phyloP scores from a whole-genome alignment of 2,797 vertebrate genomes.

The Sphaeramia orbicularis region DNA sequence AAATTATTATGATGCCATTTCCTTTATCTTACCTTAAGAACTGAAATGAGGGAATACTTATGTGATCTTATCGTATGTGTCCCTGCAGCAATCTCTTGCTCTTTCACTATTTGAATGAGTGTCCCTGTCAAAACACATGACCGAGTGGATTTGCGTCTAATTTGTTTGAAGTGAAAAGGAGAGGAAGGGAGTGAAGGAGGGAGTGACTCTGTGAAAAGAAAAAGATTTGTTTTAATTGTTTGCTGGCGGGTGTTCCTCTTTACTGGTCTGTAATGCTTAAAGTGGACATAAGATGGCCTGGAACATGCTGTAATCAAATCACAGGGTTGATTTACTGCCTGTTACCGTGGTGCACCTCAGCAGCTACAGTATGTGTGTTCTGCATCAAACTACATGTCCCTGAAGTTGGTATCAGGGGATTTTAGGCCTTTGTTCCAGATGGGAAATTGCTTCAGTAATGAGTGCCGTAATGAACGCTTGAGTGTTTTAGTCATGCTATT shows the following conservation, averaged over 20 bases:
- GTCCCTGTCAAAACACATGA: constrained; percentile 81
- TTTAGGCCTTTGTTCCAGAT: constrained; percentile 63
- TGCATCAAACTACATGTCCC: constrained; percentile 14
- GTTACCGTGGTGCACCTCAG: background rate
- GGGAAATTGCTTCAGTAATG: constrained; percentile 64
- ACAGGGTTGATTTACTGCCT: constrained; percentile 16
- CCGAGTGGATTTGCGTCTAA: constrained; percentile 85
- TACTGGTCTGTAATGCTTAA: constrained; percentile 8
- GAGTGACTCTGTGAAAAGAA: constrained; percentile 62
- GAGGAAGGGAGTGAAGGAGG: constrained; percentile 66
- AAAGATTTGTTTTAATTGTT: constrained; percentile 64
- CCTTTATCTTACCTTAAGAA: constrained; percentile 76
- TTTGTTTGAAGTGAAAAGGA: constrained; percentile 84
- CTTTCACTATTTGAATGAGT: constrained; percentile 79
- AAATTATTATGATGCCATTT: constrained; percentile 22
- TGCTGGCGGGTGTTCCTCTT: constrained; percentile 8
- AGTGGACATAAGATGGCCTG: constrained; percentile 13
- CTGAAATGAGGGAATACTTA: constrained; percentile 31
- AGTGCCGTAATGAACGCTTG: constrained; percentile 54
- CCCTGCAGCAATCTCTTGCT: constrained; percentile 63
- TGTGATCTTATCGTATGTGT: constrained; percentile 54
- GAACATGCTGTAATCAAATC: constrained; percentile 11
- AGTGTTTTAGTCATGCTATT: constrained; percentile 62
- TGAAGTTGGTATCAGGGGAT: constrained; percentile 49
- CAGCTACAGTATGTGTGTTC: constrained; percentile 13